These are phyloP conservation scores for Antechinus stuartii DNA, from an alignment of 2,113 vertebrate species.

Conservation along the genomic window DNA sequence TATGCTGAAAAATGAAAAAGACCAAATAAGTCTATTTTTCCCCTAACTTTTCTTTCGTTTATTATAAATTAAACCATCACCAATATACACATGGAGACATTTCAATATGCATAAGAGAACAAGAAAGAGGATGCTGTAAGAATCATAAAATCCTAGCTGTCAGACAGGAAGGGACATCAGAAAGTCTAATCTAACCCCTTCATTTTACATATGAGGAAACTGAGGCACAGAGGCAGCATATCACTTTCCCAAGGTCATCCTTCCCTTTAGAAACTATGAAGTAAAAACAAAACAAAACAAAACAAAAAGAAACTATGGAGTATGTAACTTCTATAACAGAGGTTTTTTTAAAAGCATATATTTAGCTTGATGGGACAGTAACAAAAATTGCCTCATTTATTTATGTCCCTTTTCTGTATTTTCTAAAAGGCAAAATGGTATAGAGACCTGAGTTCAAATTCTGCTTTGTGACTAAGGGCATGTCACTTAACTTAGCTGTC, in stretches of 20 bases:
- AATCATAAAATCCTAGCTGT: neutral
- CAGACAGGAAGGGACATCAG: neutral
- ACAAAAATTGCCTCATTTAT: neutral
- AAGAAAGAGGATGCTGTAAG: neutral
- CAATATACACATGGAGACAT: neutral
- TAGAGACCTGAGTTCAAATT: neutral
- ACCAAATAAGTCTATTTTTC: neutral
- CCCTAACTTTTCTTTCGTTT: neutral
- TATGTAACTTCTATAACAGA: neutral
- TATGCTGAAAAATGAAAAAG: neutral
- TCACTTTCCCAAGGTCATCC: neutral
- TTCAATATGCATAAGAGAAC: neutral
- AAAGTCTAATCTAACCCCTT: too few relatives aligned
- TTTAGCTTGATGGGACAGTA: neutral
- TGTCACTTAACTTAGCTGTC: neutral
- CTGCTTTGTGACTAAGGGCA: neutral
- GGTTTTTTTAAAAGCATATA: neutral
- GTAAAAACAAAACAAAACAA: too few relatives aligned
- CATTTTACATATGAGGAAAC: neutral
- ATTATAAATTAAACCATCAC: neutral
- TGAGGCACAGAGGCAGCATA: neutral
- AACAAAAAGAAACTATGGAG: too few relatives aligned
- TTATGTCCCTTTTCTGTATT: neutral
- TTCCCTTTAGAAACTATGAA: neutral
- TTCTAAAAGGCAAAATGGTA: neutral